Percentiles rank a stretch among this genome's conserved stretches.
Conservation (phyloP, 1,140 invertebrate genomes). For the Drosophila sproati region DNA sequence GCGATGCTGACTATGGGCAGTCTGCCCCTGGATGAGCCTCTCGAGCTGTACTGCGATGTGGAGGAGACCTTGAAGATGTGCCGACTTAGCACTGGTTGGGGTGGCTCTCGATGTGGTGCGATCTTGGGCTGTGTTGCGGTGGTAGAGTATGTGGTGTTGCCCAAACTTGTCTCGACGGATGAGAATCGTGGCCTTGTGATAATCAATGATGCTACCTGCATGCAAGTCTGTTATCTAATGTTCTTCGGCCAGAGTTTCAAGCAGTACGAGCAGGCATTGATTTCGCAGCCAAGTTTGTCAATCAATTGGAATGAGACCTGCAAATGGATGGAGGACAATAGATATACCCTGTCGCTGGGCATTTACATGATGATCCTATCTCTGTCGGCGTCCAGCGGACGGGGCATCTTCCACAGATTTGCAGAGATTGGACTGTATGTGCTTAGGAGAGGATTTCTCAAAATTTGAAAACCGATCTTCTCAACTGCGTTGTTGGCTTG, state of each 20-base stretch:
- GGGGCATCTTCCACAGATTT: constrained; percentile 29
- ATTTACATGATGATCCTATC: constrained; percentile 50
- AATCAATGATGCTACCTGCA: constrained; percentile 41
- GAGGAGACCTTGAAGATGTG: constrained; percentile 86
- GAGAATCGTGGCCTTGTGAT: constrained; percentile 27
- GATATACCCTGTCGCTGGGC: constrained; percentile 38
- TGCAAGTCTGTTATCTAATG: constrained; percentile 91
- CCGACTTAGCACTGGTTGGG: constrained; percentile 90
- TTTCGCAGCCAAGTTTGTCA: neutral
- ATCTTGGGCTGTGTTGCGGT: constrained; percentile 91
- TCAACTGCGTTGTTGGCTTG: constrained; percentile 5
- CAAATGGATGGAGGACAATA: constrained; percentile 7
- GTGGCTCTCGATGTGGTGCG: constrained; percentile 89
- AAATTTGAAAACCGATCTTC: constrained; percentile 12
- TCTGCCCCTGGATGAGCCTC: constrained; percentile 12
- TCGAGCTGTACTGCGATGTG: constrained; percentile 3
- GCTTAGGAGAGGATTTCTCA: constrained; percentile 43
- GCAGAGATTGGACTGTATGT: constrained; percentile 28
- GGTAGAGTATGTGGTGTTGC: constrained; percentile 87
- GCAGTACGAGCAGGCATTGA: constrained; percentile 9
- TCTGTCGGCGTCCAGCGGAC: constrained; percentile 23
- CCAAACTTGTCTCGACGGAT: constrained; percentile 87
- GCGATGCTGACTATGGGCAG: constrained; percentile 33
- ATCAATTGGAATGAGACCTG: constrained; percentile 13
- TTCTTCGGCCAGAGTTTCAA: constrained; percentile 87